phyloP scores from a whole-genome alignment of 2,797 vertebrate genomes.

The Myotis planiceps region DNA sequence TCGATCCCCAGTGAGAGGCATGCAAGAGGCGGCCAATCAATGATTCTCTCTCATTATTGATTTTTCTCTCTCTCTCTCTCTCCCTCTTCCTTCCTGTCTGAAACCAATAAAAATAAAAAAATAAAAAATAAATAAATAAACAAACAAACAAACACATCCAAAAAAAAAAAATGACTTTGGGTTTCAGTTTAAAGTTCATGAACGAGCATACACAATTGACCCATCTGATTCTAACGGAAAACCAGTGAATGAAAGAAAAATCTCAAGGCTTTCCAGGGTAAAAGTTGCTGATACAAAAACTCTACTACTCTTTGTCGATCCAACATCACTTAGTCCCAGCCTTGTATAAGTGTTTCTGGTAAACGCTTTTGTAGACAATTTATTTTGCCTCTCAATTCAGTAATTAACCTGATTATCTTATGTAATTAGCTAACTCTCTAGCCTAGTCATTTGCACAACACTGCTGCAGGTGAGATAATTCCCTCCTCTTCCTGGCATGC shows the following conservation, averaged over 20 bases:
- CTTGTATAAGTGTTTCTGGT: not conserved
- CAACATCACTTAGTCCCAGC: not conserved
- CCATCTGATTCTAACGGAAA: not conserved
- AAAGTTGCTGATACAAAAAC: not conserved
- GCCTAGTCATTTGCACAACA: not conserved
- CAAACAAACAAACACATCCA: too few species aligned
- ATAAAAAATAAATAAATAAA: too few species aligned
- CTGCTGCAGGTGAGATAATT: not conserved
- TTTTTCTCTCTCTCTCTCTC: too few species aligned
- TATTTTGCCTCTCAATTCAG: not conserved
- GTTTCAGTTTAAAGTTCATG: constrained; percentile 7
- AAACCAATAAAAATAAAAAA: too few species aligned
- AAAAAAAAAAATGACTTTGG: not conserved
- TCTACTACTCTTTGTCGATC: not conserved
- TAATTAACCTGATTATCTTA: constrained; percentile 13
- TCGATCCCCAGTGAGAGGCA: too few species aligned
- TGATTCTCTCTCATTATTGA: too few species aligned
- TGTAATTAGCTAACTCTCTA: not conserved
- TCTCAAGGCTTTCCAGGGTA: not conserved
- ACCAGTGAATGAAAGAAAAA: not conserved
- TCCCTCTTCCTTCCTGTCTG: too few species aligned
- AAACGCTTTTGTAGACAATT: constrained; percentile 23
- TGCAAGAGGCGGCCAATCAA: too few species aligned
- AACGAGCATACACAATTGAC: not conserved
- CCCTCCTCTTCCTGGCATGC: not conserved